A percentile compares a stretch with the other conserved stretches of the same genome.
Conservation (phyloP, 2,113 vertebrate genomes). For the Cyanoramphus novaezelandiae region DNA sequence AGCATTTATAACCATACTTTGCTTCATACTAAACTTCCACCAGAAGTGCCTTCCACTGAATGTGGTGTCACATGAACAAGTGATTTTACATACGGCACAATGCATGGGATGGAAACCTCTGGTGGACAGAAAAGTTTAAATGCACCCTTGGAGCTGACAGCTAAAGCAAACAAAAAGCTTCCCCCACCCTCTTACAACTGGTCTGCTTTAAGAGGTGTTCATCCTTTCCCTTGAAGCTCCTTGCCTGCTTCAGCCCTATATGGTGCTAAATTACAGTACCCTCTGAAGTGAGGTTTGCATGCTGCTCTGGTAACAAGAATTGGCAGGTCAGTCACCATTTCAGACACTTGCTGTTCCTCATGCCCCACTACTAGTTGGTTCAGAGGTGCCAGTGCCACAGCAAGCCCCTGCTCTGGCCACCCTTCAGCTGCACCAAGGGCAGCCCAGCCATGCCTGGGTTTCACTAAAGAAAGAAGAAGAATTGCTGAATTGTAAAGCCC, state of each 20-base stretch:
- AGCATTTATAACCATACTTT: neutral
- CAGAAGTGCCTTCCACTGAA: neutral
- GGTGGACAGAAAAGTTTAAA: neutral
- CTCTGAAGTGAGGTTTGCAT: neutral
- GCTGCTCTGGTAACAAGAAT: neutral
- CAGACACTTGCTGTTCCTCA: neutral
- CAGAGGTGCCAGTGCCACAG: neutral
- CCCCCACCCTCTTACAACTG: neutral
- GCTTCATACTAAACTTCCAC: neutral
- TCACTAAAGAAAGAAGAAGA: neutral
- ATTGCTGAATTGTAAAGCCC: neutral
- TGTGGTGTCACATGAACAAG: neutral
- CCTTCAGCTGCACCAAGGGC: neutral
- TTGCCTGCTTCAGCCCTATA: neutral
- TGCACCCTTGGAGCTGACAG: neutral
- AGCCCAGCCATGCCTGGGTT: neutral
- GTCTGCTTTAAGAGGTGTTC: neutral
- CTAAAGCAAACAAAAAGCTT: neutral
- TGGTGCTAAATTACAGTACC: accelerated
- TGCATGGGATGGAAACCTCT: neutral
- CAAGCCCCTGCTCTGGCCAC: neutral
- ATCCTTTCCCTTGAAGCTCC: neutral
- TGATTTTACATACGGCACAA: neutral
- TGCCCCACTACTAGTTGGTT: accelerated
- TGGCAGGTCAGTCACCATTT: neutral